Conservation (phyloP, 1,140 invertebrate species). For the Spodoptera litura region DNA sequence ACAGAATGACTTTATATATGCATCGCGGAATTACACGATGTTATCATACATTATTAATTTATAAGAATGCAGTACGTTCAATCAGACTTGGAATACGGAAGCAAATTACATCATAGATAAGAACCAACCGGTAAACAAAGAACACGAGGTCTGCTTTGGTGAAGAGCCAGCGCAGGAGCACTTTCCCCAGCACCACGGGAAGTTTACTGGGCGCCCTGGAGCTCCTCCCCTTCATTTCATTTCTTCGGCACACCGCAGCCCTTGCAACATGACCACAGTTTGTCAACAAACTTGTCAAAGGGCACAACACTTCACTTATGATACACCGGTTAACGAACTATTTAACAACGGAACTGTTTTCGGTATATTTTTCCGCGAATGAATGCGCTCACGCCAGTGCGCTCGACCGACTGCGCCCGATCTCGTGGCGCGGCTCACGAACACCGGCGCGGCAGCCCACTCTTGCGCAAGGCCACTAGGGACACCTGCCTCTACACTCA, state of each 20-base stretch:
- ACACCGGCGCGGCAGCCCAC: slow-evolving; percentile 41
- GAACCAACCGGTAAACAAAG: slow-evolving; percentile 76
- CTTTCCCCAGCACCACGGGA: slow-evolving; percentile 71
- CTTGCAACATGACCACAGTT: slow-evolving; percentile 54
- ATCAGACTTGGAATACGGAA: slow-evolving; percentile 5
- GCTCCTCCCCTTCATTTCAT: slow-evolving; percentile 79
- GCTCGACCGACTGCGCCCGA: slow-evolving; percentile 55
- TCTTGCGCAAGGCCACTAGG: slow-evolving; percentile 68
- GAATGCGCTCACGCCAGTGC: slow-evolving; percentile 57
- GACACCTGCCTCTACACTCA: slow-evolving; percentile 58
- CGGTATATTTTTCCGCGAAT: slow-evolving; percentile 14
- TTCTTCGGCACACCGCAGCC: slow-evolving; percentile 46
- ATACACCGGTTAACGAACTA: slow-evolving; percentile 31
- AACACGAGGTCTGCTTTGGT: slow-evolving; percentile 77
- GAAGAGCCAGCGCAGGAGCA: slow-evolving; percentile 75
- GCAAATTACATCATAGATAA: slow-evolving; percentile 42
- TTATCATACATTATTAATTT: slow-evolving; percentile 20
- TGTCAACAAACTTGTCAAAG: slow-evolving; percentile 35
- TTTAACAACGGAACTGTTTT: slow-evolving; percentile 24
- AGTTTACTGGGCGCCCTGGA: slow-evolving; percentile 60
- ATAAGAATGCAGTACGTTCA: background rate
- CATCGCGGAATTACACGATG: slow-evolving; percentile 7
- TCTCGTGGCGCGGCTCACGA: slow-evolving; percentile 34
- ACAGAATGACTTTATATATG: background rate
- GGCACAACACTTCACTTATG: slow-evolving; percentile 26